phyloP scores from a whole-genome alignment of 2,113 vertebrate species.

The Stigmatopora nigra region DNA sequence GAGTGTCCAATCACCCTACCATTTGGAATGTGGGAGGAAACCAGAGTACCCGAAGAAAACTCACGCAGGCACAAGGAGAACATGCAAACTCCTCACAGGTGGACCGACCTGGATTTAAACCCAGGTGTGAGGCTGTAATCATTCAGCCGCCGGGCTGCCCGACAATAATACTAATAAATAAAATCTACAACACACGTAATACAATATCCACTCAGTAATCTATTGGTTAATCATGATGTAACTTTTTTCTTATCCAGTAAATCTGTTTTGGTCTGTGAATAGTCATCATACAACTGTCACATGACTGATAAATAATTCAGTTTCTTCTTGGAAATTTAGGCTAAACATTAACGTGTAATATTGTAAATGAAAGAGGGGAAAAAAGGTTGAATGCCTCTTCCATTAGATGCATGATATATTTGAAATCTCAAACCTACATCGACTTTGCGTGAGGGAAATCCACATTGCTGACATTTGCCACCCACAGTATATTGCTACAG shows the following conservation, averaged over 20 bases:
- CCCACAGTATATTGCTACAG: slow-evolving; percentile 31
- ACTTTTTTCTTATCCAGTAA: background rate
- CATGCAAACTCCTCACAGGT: too few relatives aligned
- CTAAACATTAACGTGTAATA: background rate
- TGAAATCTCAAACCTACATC: slow-evolving; percentile 12
- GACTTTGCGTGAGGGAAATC: slow-evolving; percentile 18
- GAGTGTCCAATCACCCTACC: too few relatives aligned
- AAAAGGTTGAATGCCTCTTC: background rate
- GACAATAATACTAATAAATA: background rate
- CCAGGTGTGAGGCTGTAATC: too few relatives aligned
- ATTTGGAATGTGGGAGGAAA: too few relatives aligned
- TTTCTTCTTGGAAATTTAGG: background rate
- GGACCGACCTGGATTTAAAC: too few relatives aligned
- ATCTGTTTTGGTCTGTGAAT: background rate
- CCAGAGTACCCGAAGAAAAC: too few relatives aligned
- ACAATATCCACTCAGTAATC: too few relatives aligned
- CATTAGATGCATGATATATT: slow-evolving; percentile 7
- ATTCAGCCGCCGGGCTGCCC: too few relatives aligned
- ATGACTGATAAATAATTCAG: background rate
- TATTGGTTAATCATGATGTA: too few relatives aligned
- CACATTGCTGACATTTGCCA: slow-evolving; percentile 27
- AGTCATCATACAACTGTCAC: background rate
- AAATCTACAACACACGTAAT: background rate
- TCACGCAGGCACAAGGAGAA: too few relatives aligned
- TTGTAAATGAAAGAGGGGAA: background rate